phyloP scores from a whole-genome alignment of 2,797 vertebrate species.

The Thaleichthys pacificus region DNA sequence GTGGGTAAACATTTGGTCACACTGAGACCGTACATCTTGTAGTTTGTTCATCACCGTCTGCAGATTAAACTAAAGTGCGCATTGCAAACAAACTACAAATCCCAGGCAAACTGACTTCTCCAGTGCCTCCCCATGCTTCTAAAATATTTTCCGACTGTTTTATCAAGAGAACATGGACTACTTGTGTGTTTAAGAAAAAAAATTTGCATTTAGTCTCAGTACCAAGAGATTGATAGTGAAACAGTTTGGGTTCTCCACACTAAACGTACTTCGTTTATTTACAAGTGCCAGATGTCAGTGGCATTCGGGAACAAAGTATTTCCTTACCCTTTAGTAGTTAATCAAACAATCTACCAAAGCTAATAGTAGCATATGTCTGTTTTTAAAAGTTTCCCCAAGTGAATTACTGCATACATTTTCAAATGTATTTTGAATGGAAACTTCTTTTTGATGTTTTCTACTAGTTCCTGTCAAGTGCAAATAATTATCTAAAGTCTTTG shows the following conservation, averaged over 20 bases:
- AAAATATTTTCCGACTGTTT: conserved; percentile 4
- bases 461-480: conserved; percentile 29
- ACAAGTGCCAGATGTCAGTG: conserved; percentile 23
- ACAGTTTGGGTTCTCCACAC: conserved; percentile 34
- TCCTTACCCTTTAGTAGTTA: conserved; percentile 29
- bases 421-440: conserved; percentile 22
- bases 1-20: too few relatives aligned
- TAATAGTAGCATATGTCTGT: conserved; percentile 23
- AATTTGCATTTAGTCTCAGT: conserved; percentile 48
- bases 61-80: not conserved
- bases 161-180: conserved; percentile 15
- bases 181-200: conserved; percentile 12
- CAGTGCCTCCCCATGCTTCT: conserved; percentile 45
- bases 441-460: conserved; percentile 24
- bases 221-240: conserved; percentile 30
- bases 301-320: conserved; percentile 41
- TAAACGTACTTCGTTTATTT: conserved; percentile 36
- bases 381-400: conserved; percentile 35
- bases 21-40: not conserved
- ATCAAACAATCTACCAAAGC: conserved; percentile 50
- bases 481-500: conserved; percentile 43
- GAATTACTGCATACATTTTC: conserved; percentile 25
- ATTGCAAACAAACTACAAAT: not conserved
- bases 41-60: not conserved
- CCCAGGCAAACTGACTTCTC: conserved; percentile 17